Percentiles rank a stretch among this genome's conserved stretches.
Evolutionary conservation across 1,140 invertebrate genomes (phyloP).

Genomic region (Lordiphosa collinella): DNA sequence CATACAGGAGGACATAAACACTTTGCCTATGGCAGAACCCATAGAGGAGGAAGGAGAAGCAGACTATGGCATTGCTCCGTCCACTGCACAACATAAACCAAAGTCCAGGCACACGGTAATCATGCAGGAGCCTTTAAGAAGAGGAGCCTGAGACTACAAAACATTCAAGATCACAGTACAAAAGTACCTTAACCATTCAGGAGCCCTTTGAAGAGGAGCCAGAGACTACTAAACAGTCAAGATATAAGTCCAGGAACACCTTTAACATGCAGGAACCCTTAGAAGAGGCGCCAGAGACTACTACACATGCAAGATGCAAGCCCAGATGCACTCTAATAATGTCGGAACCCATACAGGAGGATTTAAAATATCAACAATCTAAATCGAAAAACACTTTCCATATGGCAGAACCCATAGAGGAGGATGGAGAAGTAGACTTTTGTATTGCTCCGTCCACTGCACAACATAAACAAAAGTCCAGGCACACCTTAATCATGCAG

Average conservation of each 20-base stretch:
- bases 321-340: neutral
- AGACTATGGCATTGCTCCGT: neutral
- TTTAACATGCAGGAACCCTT: conserved; percentile 2
- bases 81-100: neutral
- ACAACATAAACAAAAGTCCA: neutral
- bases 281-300: neutral
- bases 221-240: neutral
- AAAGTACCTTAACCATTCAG: neutral
- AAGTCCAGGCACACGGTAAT: conserved; percentile 7
- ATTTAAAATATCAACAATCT: neutral
- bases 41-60: conserved; percentile 1
- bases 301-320: neutral
- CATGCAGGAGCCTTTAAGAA: conserved; percentile 1
- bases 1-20: neutral
- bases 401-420: conserved; percentile 2
- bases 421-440: neutral
- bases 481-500: conserved; percentile 1
- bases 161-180: neutral
- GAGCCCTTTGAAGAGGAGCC: conserved; percentile 5
- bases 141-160: neutral
- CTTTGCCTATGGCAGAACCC: neutral
- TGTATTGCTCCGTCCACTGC: neutral
- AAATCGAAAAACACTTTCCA: conserved; percentile 1
- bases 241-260: conserved; percentile 6
- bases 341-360: conserved; percentile 2